phyloP scores from a whole-genome alignment of 2,797 vertebrate species.

The Enteromius paludinosus region DNA sequence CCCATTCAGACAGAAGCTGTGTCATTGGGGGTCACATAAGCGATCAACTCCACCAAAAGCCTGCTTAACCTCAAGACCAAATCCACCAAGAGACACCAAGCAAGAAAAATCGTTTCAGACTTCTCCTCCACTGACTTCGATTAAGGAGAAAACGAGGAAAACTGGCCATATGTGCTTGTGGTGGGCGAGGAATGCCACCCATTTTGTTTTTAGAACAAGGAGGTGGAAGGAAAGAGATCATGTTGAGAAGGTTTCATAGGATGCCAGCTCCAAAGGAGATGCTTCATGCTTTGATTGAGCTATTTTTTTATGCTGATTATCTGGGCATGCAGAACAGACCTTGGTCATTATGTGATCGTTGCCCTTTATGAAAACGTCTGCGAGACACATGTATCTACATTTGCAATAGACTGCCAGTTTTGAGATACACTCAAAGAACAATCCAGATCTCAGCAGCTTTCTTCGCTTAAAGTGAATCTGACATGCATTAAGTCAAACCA shows the following conservation, averaged over 20 bases:
- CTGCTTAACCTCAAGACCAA: constrained; percentile 65
- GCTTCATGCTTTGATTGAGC: constrained; percentile 49
- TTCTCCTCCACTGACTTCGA: constrained; percentile 34
- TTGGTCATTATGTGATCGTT: constrained; percentile 35
- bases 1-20: constrained; percentile 61
- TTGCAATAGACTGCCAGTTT: constrained; percentile 45
- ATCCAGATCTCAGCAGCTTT: constrained; percentile 33
- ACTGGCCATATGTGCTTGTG: constrained; percentile 33
- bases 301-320: constrained; percentile 51
- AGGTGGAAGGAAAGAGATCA: constrained; percentile 6
- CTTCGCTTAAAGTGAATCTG: constrained; percentile 45
- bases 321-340: constrained; percentile 26
- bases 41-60: constrained; percentile 66
- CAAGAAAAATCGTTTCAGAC: constrained; percentile 63
- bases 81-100: constrained; percentile 59
- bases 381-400: constrained; percentile 40
- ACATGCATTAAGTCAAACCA: constrained; percentile 54
- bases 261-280: constrained; percentile 37
- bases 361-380: not conserved
- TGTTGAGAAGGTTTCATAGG: constrained; percentile 44
- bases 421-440: constrained; percentile 30
- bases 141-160: constrained; percentile 36
- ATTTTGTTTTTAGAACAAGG: constrained; percentile 43
- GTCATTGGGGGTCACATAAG: constrained; percentile 64
- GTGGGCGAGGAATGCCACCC: constrained; percentile 42